These are phyloP conservation scores for Entomobrya proxima DNA, from an alignment of 2,888 invertebrate genomes.

Conservation along the genomic window DNA sequence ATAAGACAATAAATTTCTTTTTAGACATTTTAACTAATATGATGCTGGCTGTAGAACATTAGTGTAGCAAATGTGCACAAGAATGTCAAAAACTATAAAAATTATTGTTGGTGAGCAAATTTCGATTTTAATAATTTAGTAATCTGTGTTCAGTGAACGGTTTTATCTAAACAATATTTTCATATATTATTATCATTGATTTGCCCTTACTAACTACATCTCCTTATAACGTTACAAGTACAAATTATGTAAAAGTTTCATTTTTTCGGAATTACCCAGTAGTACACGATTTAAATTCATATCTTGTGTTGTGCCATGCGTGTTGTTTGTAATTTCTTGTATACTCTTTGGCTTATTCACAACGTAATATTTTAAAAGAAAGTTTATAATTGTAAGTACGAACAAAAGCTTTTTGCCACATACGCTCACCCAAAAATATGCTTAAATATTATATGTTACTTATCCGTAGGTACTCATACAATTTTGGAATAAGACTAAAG, in stretches of 20 bases:
- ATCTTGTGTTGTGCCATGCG: conserved; percentile 38
- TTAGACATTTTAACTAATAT: not conserved
- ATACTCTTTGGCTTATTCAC: conserved; percentile 49
- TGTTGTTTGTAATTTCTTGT: not conserved
- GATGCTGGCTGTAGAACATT: not conserved
- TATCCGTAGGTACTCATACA: not conserved
- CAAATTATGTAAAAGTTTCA: conserved; percentile 61
- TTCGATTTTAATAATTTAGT: conserved; percentile 58
- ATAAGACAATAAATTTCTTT: too few relatives aligned
- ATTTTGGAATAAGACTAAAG: not conserved
- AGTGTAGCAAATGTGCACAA: not conserved
- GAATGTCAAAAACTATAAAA: too few relatives aligned
- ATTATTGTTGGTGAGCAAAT: conserved; percentile 54
- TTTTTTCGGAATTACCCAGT: conserved; percentile 12
- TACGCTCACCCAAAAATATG: not conserved
- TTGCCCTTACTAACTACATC: conserved; percentile 16
- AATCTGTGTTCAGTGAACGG: conserved; percentile 16
- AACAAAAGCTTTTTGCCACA: not conserved
- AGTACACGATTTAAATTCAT: conserved; percentile 14
- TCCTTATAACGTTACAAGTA: conserved; percentile 37
- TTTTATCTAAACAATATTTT: conserved; percentile 14
- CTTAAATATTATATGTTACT: not conserved
- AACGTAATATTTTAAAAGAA: not conserved
- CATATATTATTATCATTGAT: conserved; percentile 11
- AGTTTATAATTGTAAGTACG: not conserved